Evolutionary conservation across 2,113 vertebrate species (phyloP).

Genomic region (Apodemus sylvaticus): DNA sequence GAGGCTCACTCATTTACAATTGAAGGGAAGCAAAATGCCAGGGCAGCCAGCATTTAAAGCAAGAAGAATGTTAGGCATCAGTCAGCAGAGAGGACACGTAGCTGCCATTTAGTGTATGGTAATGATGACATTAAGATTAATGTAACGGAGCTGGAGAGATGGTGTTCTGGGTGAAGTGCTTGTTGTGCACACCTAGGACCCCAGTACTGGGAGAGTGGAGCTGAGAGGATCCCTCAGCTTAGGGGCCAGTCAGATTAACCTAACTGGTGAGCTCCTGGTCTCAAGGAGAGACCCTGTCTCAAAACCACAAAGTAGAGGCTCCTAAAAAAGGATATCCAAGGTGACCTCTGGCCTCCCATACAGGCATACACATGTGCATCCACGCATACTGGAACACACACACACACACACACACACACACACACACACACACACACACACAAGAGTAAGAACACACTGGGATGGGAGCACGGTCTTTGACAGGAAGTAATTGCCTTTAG

Average conservation of each 20-base stretch:
- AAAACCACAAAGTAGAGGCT: background rate
- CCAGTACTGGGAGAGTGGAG: background rate
- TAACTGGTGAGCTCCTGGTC: background rate
- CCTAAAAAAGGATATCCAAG: background rate
- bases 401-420: too few species aligned
- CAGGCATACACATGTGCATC: too few species aligned
- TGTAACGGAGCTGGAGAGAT: background rate
- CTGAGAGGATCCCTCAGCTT: background rate
- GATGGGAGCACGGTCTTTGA: background rate
- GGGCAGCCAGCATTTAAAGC: background rate
- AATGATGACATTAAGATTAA: background rate
- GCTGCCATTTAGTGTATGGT: background rate
- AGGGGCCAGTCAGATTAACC: background rate
- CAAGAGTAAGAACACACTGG: background rate
- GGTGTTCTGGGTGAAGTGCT: background rate
- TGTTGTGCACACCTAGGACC: too few species aligned
- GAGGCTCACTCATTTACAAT: background rate
- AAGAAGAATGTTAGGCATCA: slow-evolving; percentile 26
- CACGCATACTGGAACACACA: background rate
- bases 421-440: background rate
- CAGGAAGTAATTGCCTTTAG: slow-evolving; percentile 24
- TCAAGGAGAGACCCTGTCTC: background rate
- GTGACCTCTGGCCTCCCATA: background rate
- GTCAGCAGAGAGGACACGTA: background rate
- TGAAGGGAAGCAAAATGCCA: slow-evolving; percentile 42